A percentile compares a stretch with the other conserved stretches of the same genome.
Conservation (phyloP, 2,797 vertebrate species). For the Spheniscus humboldti region DNA sequence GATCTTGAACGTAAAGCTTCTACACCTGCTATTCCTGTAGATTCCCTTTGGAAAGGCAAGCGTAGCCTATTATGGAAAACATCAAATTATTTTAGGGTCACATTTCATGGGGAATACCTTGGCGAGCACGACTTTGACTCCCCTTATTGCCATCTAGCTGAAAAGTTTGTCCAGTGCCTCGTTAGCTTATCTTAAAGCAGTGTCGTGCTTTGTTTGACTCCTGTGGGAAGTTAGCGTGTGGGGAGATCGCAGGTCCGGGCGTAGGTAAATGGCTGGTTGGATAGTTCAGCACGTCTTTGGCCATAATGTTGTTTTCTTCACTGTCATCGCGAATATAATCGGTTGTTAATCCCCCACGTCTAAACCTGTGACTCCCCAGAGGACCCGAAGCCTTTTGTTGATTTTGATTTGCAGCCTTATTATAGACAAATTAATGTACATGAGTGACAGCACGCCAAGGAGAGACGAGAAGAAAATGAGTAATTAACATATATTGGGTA, state of each 20-base stretch:
- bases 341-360: neutral
- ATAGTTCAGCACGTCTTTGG: neutral
- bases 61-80: neutral
- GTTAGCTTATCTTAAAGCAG: neutral
- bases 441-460: slow-evolving; percentile 30
- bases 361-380: slow-evolving; percentile 26
- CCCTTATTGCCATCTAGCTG: neutral
- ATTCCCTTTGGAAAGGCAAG: neutral
- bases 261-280: neutral
- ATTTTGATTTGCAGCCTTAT: slow-evolving; percentile 48
- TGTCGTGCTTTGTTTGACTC: neutral
- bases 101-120: neutral
- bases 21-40: neutral
- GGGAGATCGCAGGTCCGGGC: neutral
- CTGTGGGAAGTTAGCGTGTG: neutral
- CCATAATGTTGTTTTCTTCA: neutral
- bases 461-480: slow-evolving; percentile 61
- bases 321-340: neutral
- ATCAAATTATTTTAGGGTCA: neutral
- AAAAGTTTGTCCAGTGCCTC: neutral
- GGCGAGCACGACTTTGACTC: neutral
- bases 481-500: slow-evolving; percentile 62
- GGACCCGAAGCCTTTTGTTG: neutral
- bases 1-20: neutral
- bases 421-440: slow-evolving; percentile 37